phyloP scores from a whole-genome alignment of 2,888 invertebrate genomes.

The Athalia cordata region DNA sequence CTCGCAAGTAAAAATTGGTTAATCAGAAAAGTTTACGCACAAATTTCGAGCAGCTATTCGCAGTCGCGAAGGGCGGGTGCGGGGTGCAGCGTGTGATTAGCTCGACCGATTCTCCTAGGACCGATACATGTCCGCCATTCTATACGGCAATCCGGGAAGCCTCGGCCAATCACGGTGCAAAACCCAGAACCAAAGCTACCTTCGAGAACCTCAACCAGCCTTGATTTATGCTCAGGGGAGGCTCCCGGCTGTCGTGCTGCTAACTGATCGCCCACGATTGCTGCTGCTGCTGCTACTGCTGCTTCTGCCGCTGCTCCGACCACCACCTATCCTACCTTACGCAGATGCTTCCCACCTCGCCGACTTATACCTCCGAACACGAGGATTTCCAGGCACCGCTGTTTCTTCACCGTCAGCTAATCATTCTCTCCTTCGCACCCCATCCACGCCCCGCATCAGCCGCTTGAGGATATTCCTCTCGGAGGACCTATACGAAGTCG shows the following conservation, averaged over 20 bases:
- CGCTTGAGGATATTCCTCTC: slow-evolving; percentile 6
- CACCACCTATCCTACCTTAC: slow-evolving; percentile 4
- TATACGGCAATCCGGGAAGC: slow-evolving; percentile 21
- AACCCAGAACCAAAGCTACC: slow-evolving; percentile 38
- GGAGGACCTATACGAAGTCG: slow-evolving; percentile 13
- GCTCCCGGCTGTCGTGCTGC: slow-evolving; percentile 38
- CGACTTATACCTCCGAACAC: neutral
- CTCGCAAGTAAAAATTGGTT: slow-evolving; percentile 17
- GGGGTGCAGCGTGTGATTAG: slow-evolving; percentile 28
- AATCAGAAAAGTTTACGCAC: slow-evolving; percentile 30
- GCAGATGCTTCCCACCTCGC: slow-evolving; percentile 20
- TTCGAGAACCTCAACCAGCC: slow-evolving; percentile 37
- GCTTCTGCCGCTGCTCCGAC: no score
- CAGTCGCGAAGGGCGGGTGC: neutral
- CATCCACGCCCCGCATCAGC: slow-evolving; percentile 13
- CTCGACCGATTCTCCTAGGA: slow-evolving; percentile 36
- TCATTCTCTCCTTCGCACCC: slow-evolving; percentile 25
- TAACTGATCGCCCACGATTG: slow-evolving; percentile 44
- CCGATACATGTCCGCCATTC: slow-evolving; percentile 34
- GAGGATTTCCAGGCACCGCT: neutral
- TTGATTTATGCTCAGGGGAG: slow-evolving; percentile 44
- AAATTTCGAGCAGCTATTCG: slow-evolving; percentile 24
- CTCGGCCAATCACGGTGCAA: slow-evolving; percentile 36
- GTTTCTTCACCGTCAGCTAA: slow-evolving; percentile 33
- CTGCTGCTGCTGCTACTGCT: slow-evolving; percentile 4